phyloP scores from a whole-genome alignment of 2,113 vertebrate genomes.

The Leuciscus idus region DNA sequence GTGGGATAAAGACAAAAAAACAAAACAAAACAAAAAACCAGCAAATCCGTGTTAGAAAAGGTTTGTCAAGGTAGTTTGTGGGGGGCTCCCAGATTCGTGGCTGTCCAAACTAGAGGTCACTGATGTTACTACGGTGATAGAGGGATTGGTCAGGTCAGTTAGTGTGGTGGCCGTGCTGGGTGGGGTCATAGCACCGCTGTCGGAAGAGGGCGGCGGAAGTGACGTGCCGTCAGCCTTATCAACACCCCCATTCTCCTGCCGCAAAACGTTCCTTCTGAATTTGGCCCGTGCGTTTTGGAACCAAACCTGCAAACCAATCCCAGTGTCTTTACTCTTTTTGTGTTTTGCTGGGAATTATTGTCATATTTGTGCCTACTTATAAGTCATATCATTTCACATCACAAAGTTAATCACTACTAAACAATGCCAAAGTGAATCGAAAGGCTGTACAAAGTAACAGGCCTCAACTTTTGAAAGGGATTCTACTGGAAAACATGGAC shows the following conservation, averaged over 20 bases:
- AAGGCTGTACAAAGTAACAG: constrained; percentile 11
- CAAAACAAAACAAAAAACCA: constrained; percentile 63
- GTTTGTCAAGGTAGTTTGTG: constrained; percentile 99
- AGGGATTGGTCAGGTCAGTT: constrained; percentile 99
- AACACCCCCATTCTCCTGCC: constrained; percentile 99
- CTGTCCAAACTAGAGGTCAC: constrained; percentile 99
- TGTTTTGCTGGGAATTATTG: constrained; percentile 61
- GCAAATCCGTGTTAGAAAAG: constrained; percentile 91
- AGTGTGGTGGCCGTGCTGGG: constrained; percentile 98
- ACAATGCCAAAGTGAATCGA: constrained; percentile 48
- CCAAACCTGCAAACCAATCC: constrained; percentile 99
- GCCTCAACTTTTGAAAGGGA: constrained; percentile 24
- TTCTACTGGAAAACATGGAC: constrained; percentile 30
- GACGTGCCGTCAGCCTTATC: constrained; percentile 99
- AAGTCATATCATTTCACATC: constrained; percentile 50
- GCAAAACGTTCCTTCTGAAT: constrained; percentile 99
- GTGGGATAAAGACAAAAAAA: constrained; percentile 63
- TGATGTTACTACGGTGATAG: constrained; percentile 97
- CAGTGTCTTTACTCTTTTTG: constrained; percentile 93
- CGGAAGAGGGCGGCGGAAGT: constrained; percentile 95
- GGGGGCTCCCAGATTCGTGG: constrained; percentile 98
- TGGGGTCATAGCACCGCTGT: constrained; percentile 96
- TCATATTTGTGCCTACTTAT: constrained; percentile 61
- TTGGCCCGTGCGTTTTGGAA: constrained; percentile 99
- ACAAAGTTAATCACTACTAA: constrained; percentile 57